phyloP scores from a whole-genome alignment of 2,797 vertebrate species.

The Scarus forsteni region DNA sequence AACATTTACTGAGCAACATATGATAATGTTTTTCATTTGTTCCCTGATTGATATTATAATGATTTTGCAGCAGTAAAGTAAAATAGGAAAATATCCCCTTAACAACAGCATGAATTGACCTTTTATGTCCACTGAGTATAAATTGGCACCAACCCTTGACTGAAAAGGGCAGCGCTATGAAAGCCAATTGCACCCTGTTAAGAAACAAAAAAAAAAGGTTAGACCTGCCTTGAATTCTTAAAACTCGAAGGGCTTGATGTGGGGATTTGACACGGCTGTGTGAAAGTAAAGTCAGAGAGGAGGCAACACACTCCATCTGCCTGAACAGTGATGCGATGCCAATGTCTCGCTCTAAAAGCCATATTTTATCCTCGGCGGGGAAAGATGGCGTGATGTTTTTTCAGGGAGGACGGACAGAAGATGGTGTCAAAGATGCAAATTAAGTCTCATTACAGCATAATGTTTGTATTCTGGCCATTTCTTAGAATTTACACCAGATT shows the following conservation, averaged over 20 bases:
- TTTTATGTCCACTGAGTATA: slow-evolving; percentile 64
- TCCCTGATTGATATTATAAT: slow-evolving; percentile 33
- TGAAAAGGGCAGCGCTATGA: slow-evolving; percentile 69
- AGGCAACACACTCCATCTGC: slow-evolving; percentile 16
- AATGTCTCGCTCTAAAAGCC: slow-evolving; percentile 6
- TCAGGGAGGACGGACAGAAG: not conserved
- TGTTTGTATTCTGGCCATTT: slow-evolving; percentile 3
- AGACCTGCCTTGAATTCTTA: slow-evolving; percentile 62
- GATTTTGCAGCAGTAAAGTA: slow-evolving; percentile 32
- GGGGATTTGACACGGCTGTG: slow-evolving; percentile 14
- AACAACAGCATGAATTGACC: slow-evolving; percentile 66
- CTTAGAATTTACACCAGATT: slow-evolving; percentile 31
- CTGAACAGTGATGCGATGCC: slow-evolving; percentile 5
- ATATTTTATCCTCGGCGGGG: slow-evolving; percentile 1
- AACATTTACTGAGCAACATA: slow-evolving; percentile 1
- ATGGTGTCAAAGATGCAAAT: not conserved
- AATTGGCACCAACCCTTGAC: slow-evolving; percentile 63
- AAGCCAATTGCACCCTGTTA: slow-evolving; percentile 62
- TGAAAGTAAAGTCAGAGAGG: slow-evolving; percentile 13
- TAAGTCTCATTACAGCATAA: not conserved
- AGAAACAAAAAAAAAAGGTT: slow-evolving; percentile 59
- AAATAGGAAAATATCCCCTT: slow-evolving; percentile 48
- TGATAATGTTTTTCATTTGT: slow-evolving; percentile 17
- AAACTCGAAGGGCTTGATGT: slow-evolving; percentile 26
- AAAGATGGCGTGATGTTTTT: not conserved